Evolutionary conservation across 2,113 vertebrate species (phyloP).

Genomic region (Taxidea taxus): DNA sequence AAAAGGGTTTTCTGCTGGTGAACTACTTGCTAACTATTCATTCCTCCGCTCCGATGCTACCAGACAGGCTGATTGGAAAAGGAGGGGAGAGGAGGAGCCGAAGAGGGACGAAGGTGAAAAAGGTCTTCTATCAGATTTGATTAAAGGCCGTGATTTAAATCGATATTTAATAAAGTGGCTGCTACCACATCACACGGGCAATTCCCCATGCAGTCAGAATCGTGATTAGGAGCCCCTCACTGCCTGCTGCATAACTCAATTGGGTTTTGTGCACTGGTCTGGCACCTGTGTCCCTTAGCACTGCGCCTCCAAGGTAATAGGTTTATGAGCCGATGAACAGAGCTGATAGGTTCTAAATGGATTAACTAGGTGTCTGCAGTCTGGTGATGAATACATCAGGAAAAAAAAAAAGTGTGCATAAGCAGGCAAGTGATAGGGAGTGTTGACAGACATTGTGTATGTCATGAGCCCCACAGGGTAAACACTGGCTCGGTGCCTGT

Average conservation of each 20-base stretch:
- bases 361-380: constrained; percentile 88
- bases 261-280: constrained; percentile 85
- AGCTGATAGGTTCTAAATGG: constrained; percentile 88
- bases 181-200: constrained; percentile 85
- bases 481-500: constrained; percentile 73
- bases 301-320: constrained; percentile 85
- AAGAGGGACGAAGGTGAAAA: constrained; percentile 78
- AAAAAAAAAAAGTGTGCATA: constrained; percentile 66
- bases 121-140: constrained; percentile 89
- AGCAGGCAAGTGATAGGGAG: constrained; percentile 78
- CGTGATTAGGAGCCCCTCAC: constrained; percentile 79
- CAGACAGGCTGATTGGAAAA: constrained; percentile 53
- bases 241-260: constrained; percentile 86
- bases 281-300: constrained; percentile 88
- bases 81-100: constrained; percentile 42
- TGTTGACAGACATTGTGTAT: constrained; percentile 78
- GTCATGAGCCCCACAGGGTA: constrained; percentile 75
- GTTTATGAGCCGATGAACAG: constrained; percentile 89
- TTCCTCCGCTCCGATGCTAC: constrained; percentile 81
- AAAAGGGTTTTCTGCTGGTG: constrained; percentile 82
- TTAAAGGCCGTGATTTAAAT: constrained; percentile 92
- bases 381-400: constrained; percentile 83
- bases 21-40: constrained; percentile 82
- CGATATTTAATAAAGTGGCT: constrained; percentile 95
- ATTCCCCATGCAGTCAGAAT: constrained; percentile 87